Base-by-base conservation (phyloP, 1,140 invertebrate genomes). In the Trichomalopsis sarcophagae region DNA sequence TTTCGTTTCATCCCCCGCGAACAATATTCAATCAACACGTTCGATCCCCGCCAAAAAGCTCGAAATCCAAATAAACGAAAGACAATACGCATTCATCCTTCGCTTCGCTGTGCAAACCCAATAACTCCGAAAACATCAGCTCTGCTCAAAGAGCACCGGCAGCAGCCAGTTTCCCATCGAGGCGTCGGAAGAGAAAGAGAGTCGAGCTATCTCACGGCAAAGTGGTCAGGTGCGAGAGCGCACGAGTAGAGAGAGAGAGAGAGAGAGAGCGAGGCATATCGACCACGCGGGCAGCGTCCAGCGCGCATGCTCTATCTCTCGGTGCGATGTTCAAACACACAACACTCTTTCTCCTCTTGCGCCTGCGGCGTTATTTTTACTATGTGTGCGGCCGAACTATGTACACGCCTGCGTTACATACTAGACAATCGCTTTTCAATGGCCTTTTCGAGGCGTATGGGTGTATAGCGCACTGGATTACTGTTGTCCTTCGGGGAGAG, bases 231-330 rank as follows among this genome's bases (percentile, higher is more conserved):
- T 68, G 79, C 27, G 27, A 71, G 14, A 21, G 27, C 40, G 40
- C 62, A 27, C 33, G 76, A 69, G 21, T 68, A 21, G 36, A 17
- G 27, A 27, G 27, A 27, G 27, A 17, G 27, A 27, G 27, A 27
- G 27, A 27, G 27, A 27, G 27, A 27, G 9, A 40, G 79, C 66
- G n/a, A 30, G 66, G 40, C 13, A 81, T 81, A 81, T 81, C 79
- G 79, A 81, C 79, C 79, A 81, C 33, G 17, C 66, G 50, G 78
- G 62, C 55, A 40, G 55, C 62, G 78, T 21, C 33, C 62, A 80
- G 62, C 78, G 78, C 78, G 78, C 78, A 80, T 80, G 78, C 78
- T 62, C 55, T 13, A 69, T 23, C 74, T 23, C 21, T 47, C 6
- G n/a, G 36, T n/a, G 73, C 17, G 21, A 44, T 47, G 7, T 76